Conservation (phyloP, 1,140 invertebrate genomes). For the Teleogryllus occipitalis region DNA sequence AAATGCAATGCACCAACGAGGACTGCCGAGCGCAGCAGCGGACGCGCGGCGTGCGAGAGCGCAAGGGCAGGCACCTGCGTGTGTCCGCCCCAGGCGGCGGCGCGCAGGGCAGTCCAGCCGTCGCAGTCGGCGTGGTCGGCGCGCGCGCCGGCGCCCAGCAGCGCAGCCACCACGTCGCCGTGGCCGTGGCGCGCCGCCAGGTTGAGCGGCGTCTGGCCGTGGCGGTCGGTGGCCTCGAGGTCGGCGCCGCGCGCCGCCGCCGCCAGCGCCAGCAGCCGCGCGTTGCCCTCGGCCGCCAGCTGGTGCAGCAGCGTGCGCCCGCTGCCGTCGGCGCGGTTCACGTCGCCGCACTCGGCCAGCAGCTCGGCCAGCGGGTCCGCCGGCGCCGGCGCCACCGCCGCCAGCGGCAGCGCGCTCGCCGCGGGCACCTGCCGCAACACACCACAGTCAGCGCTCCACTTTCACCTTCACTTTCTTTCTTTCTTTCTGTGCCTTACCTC, state of each 20-base stretch:
- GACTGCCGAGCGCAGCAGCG: too few species aligned
- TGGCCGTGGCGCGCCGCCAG: slow-evolving; percentile 75
- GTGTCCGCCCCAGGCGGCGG: slow-evolving; percentile 87
- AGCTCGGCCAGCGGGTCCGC: slow-evolving; percentile 22
- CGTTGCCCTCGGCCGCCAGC: slow-evolving; percentile 64
- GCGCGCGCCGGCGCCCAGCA: slow-evolving; percentile 65
- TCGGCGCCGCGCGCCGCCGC: slow-evolving; percentile 43
- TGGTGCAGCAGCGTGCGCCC: slow-evolving; percentile 65
- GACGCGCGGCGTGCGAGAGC: too few species aligned
- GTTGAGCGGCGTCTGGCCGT: slow-evolving; percentile 75
- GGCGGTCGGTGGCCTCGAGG: slow-evolving; percentile 29
- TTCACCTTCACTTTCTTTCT: too few species aligned
- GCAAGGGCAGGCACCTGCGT: slow-evolving; percentile 53
- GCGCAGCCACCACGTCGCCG: slow-evolving; percentile 58
- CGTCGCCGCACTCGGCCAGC: slow-evolving; percentile 33
- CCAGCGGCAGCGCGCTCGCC: background rate
- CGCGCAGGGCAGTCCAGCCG: slow-evolving; percentile 79
- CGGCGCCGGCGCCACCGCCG: background rate
- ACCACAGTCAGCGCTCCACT: too few species aligned
- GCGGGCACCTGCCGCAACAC: too few species aligned
- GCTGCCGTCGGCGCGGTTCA: slow-evolving; percentile 39
- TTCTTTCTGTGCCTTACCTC: too few species aligned
- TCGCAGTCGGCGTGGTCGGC: slow-evolving; percentile 80
- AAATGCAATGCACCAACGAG: too few species aligned
- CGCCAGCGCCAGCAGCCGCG: slow-evolving; percentile 52